Conservation (phyloP, 2,113 vertebrate species). For the Syngnathus scovelli region DNA sequence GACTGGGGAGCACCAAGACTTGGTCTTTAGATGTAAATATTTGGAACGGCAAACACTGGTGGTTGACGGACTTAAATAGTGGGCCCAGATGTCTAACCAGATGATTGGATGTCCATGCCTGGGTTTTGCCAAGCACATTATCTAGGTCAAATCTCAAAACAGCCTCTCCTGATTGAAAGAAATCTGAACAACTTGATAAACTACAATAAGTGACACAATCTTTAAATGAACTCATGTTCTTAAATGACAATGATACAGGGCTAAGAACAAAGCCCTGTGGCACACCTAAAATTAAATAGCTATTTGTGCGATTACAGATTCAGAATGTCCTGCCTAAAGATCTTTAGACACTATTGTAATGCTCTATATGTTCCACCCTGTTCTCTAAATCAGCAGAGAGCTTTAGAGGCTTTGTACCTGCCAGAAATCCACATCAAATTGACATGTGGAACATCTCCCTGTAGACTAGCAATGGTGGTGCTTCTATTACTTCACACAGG, state of each 20-base stretch:
- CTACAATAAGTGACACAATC: not conserved
- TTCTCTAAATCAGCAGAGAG: not conserved
- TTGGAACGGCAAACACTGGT: too few species aligned
- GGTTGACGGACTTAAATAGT: not conserved
- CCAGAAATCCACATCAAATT: not conserved
- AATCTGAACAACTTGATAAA: too few species aligned
- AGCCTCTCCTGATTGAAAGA: too few species aligned
- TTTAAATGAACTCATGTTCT: not conserved
- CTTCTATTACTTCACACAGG: slow-evolving; percentile 1
- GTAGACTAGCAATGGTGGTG: not conserved
- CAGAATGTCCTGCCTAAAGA: not conserved
- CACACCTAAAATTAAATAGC: not conserved
- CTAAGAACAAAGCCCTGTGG: slow-evolving; percentile 11
- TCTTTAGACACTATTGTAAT: not conserved
- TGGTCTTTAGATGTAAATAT: too few species aligned
- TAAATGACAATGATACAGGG: not conserved
- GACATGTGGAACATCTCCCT: not conserved
- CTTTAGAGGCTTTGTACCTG: not conserved
- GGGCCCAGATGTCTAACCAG: too few species aligned
- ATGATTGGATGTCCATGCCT: too few species aligned
- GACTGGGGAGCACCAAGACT: too few species aligned
- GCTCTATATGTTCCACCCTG: not conserved
- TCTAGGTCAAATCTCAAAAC: too few species aligned
- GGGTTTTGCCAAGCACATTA: too few species aligned
- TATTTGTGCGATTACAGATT: not conserved